Base-by-base conservation (phyloP, 2,113 vertebrate genomes). In the Cariama cristata region DNA sequence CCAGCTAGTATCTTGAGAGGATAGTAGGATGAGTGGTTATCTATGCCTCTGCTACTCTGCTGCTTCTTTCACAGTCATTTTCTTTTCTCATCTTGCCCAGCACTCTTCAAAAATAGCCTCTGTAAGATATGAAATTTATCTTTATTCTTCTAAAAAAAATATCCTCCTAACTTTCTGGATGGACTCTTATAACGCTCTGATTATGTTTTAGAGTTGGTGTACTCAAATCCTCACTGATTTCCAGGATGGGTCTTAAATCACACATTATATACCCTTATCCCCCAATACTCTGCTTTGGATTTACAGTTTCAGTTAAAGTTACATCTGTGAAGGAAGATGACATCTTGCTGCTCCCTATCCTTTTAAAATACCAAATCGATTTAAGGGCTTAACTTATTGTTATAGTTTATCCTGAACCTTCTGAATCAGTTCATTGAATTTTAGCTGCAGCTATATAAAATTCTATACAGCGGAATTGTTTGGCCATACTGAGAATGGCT, bases 341-440 rank as follows among this genome's bases (percentile, higher is more conserved):
- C 86, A 96, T 93, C 93, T 94, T 95, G 87, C 92, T 97, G 88
- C 96, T 95, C 90, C 93, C 97, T 66, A 72, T 88, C 87, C 74
- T 95, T 97, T 97, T 88, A 95, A 97, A 94, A 97, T 92, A 97
- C 95, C 95, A 97, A 94, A 98, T 98, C 96, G 86, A 98, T 98
- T 97, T 98, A 97, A 97, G 90, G 92, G 87, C 97, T 83, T 76
- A 97, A 97, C 97, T 96, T 98, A 97, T 98, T 97, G 97, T 98
- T 98, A 97, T 97, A 97, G 98, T 98, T 98, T 98, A 98, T 97
- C 97, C 96, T 79, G 93, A 97, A 97, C 95, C 91, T 98, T 98
- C 98, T 96, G 97, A 97, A 98, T 98, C 98, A 98, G 97, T 98
- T 98, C 98, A 98, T 96, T 98, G 98, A 97, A 98, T 98, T 98